Base-by-base conservation (phyloP, 2,113 vertebrate species). In the Carassius gibelio region DNA sequence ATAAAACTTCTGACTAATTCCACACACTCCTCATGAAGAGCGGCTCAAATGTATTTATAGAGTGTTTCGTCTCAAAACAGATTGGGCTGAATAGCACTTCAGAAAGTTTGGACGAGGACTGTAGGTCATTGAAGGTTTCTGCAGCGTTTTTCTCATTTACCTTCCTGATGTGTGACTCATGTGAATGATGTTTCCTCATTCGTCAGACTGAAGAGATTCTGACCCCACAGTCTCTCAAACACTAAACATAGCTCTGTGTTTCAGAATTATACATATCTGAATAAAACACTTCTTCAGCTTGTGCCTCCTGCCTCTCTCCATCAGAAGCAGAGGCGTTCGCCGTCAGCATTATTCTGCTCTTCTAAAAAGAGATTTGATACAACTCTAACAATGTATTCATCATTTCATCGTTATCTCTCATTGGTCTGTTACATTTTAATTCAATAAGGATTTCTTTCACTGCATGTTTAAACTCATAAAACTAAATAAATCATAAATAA, bases 321-420 rank as follows among this genome's bases (percentile, higher is more conserved):
- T 99, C 30, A 30, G 30, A 2, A 30, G 30, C 30, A 30, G 30
- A 30, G 77, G 97, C 97, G 80, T 99, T 99, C 89, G 97, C 98
- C 52, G 99, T 99, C 95, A 99, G 99, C 93, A 99, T 99, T 89
- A 99, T 99, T 92, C 96, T 99, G 85, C 97, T 99, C 17, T 99
- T 99, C 93, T 99, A 99, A 90, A 99, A 99, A 64, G 52, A 64
- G n/a, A 26, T 48, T 6, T 62, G 4, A 64, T 13, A 4, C 38
- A 11, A 3, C 9, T 23, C 17, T 17, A 17, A 17, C 17, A 5
- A 17, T 34, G 34, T 68, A 34, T 30, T 30, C 30, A 30, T 30
- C 30, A 15, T 66, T 34, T 68, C 26, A 26, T 64, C 61, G 15
- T 34, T 34, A 66, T 2, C 14, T 34, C 14, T 0, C 38, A 42